These are phyloP conservation scores for Pollenia amentaria DNA, from an alignment of 2,888 invertebrate species.

Conservation along the genomic window DNA sequence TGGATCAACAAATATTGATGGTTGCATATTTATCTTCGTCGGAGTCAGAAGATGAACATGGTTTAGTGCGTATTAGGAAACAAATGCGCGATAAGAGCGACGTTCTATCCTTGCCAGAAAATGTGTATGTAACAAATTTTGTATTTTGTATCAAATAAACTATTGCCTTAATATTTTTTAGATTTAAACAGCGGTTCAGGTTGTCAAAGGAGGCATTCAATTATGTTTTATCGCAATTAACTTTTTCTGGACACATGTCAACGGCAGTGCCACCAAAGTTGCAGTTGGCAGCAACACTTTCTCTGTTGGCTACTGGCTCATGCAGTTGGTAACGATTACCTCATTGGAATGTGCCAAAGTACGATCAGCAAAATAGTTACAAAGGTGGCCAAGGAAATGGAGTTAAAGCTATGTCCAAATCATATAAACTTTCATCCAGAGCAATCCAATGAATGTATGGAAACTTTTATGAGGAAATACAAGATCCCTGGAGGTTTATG, in stretches of 20 bases:
- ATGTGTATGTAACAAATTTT: too few relatives aligned
- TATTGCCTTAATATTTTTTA: too few relatives aligned
- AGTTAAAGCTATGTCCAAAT: background rate
- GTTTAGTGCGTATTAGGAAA: background rate
- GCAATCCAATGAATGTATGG: background rate
- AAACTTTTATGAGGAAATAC: background rate
- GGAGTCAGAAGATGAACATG: background rate
- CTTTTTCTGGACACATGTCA: too few relatives aligned
- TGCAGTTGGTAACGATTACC: too few relatives aligned
- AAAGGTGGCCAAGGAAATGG: background rate
- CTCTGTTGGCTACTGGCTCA: background rate
- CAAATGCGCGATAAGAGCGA: background rate
- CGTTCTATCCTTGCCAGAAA: background rate
- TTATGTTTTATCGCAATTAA: too few relatives aligned
- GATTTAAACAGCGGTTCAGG: too few relatives aligned
- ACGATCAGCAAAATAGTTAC: background rate
- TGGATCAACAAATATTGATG: too few relatives aligned
- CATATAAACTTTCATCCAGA: background rate
- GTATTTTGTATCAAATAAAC: too few relatives aligned
- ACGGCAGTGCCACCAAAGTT: slow-evolving; percentile 9
- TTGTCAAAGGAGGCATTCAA: too few relatives aligned
- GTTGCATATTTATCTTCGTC: too few relatives aligned
- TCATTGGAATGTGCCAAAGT: background rate
- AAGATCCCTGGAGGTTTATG: too few relatives aligned
- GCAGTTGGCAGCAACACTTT: background rate